A percentile compares a stretch with the other conserved stretches of the same genome.
Evolutionary conservation across 2,888 invertebrate species (phyloP).

Genomic region (Eupithecia centaureata): DNA sequence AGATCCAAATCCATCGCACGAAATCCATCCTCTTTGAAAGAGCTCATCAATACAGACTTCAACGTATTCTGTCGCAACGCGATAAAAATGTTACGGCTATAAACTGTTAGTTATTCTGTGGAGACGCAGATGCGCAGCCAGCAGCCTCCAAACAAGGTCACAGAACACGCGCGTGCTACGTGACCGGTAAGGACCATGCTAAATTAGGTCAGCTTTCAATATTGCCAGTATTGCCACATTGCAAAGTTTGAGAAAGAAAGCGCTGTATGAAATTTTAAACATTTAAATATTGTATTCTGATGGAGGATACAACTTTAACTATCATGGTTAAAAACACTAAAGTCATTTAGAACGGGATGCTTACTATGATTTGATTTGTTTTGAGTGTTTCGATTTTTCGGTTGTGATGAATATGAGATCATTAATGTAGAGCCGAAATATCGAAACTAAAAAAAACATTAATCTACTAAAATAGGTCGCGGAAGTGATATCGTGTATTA

Average conservation of each 20-base stretch:
- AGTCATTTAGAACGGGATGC: no score
- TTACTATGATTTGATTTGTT: no score
- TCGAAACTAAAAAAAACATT: no score
- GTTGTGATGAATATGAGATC: no score
- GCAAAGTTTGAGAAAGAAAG: not conserved
- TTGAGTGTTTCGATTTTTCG: no score
- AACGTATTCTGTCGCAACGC: slow-evolving; percentile 10
- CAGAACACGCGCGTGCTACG: slow-evolving; percentile 40
- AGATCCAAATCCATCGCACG: not conserved
- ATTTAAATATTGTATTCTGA: no score
- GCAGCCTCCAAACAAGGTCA: slow-evolving; percentile 50
- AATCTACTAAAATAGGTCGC: slow-evolving; percentile 11
- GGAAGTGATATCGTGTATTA: slow-evolving; percentile 15
- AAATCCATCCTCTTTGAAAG: not conserved
- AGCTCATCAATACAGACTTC: not conserved
- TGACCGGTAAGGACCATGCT: slow-evolving; percentile 31
- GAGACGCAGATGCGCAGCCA: slow-evolving; percentile 43
- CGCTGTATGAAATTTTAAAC: not conserved
- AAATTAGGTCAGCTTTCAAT: slow-evolving; percentile 24
- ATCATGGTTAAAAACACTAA: no score
- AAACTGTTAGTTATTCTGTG: slow-evolving; percentile 10
- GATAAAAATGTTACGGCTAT: slow-evolving; percentile 15
- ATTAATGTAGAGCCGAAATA: no score
- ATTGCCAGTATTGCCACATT: not conserved
- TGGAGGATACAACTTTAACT: no score